Evolutionary conservation across 2,113 vertebrate species (phyloP).

Genomic region (Heterotis niloticus): DNA sequence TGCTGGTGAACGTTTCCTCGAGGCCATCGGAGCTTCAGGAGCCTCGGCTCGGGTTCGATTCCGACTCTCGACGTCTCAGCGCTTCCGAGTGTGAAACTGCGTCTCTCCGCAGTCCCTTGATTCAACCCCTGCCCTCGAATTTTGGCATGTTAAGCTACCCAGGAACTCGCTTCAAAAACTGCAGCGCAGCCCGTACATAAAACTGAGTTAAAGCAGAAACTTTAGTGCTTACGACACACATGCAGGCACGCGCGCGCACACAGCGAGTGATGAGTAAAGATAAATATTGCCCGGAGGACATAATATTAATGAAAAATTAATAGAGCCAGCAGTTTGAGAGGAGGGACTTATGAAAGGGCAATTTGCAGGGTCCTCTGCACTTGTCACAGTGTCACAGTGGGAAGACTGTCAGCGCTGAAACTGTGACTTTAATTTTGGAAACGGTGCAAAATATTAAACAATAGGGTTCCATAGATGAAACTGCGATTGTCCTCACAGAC

Average conservation of each 20-base stretch:
- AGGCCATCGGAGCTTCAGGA: too few relatives aligned
- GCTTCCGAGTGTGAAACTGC: too few relatives aligned
- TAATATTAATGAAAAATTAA: slow-evolving; percentile 15
- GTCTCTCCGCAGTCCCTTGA: not conserved
- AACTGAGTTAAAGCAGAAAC: not conserved
- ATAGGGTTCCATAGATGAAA: not conserved
- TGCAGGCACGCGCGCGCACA: not conserved
- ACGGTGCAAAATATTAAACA: not conserved
- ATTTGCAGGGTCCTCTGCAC: not conserved
- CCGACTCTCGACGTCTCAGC: too few relatives aligned
- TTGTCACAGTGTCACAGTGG: not conserved
- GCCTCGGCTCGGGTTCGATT: too few relatives aligned
- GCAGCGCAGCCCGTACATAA: too few relatives aligned
- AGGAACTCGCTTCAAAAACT: too few relatives aligned
- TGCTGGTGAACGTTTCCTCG: too few relatives aligned
- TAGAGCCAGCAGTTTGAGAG: not conserved
- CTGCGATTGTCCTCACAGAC: not conserved
- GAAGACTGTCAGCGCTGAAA: slow-evolving; percentile 7
- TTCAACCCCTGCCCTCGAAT: too few relatives aligned
- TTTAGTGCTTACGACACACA: not conserved
- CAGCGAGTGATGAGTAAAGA: not conserved
- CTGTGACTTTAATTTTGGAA: not conserved
- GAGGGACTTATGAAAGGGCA: not conserved
- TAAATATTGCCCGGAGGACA: slow-evolving; percentile 14
- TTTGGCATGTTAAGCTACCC: too few relatives aligned